Evolutionary conservation across 2,797 vertebrate genomes (phyloP).

Genomic region (Sciurus vulgaris): DNA sequence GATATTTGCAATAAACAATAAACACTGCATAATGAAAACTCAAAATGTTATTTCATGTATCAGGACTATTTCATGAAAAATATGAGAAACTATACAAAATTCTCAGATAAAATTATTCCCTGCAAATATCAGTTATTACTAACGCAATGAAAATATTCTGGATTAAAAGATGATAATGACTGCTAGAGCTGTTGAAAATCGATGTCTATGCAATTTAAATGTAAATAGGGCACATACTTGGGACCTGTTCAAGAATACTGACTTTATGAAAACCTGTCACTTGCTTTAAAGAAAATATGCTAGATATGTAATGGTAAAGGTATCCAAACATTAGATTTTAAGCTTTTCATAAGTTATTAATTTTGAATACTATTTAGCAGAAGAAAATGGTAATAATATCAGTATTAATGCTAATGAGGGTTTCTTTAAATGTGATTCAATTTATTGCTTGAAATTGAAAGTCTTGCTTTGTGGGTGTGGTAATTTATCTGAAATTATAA

Average conservation of each 20-base stretch:
- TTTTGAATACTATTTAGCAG: not conserved
- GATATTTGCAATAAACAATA: not conserved
- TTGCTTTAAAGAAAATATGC: slow-evolving; percentile 43
- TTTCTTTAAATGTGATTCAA: not conserved
- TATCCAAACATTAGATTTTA: not conserved
- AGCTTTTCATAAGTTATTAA: not conserved
- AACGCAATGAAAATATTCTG: slow-evolving; percentile 37
- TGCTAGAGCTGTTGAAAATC: slow-evolving; percentile 13
- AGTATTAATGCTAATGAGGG: not conserved
- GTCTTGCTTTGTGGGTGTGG: not conserved
- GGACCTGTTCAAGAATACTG: not conserved
- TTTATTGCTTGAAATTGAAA: not conserved
- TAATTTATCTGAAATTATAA: slow-evolving; percentile 30
- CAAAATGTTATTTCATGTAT: slow-evolving; percentile 27
- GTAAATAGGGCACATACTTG: slow-evolving; percentile 51
- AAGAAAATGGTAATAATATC: not conserved
- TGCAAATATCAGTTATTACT: slow-evolving; percentile 51
- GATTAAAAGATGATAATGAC: slow-evolving; percentile 37
- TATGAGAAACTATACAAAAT: slow-evolving; percentile 8
- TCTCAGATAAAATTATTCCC: slow-evolving; percentile 27
- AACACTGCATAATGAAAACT: not conserved
- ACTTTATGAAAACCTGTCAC: slow-evolving; percentile 24
- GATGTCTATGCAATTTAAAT: slow-evolving; percentile 64
- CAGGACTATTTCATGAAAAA: not conserved
- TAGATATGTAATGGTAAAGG: not conserved